Base-by-base conservation (phyloP, 2,113 vertebrate species). In the Apus apus region DNA sequence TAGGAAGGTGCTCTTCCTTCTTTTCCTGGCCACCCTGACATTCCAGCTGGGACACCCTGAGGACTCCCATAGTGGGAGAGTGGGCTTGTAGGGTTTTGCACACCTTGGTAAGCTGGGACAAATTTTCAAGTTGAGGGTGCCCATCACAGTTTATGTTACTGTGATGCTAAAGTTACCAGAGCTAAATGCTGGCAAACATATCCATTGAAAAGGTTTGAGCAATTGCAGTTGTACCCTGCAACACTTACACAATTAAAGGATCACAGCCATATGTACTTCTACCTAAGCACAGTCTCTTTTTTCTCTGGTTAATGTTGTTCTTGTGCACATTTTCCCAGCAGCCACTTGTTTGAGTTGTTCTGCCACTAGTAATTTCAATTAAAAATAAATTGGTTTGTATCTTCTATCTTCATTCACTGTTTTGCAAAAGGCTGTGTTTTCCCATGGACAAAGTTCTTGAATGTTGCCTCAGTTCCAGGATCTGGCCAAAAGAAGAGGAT, bases 51-150 rank as follows among this genome's bases (percentile, higher is more conserved):
- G 27, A 7, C 10, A 82, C 15, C 11, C 25, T 51, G 7, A 20
- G 20, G 38, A 6, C 5, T 12, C 32, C 11, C 3, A 11, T 5
- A 84, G 13, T 4, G 4, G 30, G 5, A 85, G 2, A 2, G 0
- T 46, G 17, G 36, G 15, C 3, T 60, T 2, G 0, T 45, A 71
- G 10, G 14, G 12, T 50, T 50, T 53, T 75, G 38, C 6, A 66
- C 32, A 61, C 17, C 15, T 38, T 30, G 45, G 40, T 11, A 65
- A 27, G 11, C 18, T 56, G 43, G 16, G 20, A 75, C 8, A 38
- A 46, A 3, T 70, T 70, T 20, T 21, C 43, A 87, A 8, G 38
- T 92, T 46, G 16, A 43, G 30, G 16, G 21, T 32, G 15, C 13
- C 43, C 77, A 34, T 51, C 40, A 61, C 3, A 81, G 38, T 60